Evolutionary conservation across 2,888 invertebrate species (phyloP), one percentile per base, ranked within the genome.

Genomic region (Phlogophora meticulosa): DNA sequence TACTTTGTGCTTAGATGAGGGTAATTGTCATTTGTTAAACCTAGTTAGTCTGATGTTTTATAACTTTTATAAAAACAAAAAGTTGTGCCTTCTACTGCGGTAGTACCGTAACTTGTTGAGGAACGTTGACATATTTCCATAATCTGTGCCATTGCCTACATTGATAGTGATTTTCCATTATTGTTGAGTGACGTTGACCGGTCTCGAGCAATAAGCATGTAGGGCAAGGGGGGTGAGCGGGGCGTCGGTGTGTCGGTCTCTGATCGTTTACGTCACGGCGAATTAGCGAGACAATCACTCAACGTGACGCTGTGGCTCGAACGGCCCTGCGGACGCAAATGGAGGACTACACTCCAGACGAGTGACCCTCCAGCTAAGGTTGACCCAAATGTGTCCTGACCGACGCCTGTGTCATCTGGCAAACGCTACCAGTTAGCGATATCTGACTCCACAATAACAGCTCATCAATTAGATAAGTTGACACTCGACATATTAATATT

Each of bases 231-330:
- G 71, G 59, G 63, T 57, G 66, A 46, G 51, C 59, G 71, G 79
- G 72, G 22, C 53, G 78, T 65, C 67, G 71, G 75, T 74, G 78
- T 78, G 75, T 65, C 77, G 76, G 79, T 68, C 78, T 82, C 78
- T 82, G 85, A 87, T 86, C 85, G 87, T 84, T 82, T 82, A 84
- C 82, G 88, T 89, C 88, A 87, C 85, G 82, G 82, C 81, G 83
- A 90, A 93, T 94, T 93, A 93, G 90, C 87, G 89, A 87, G 87
- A 92, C 91, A 93, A 94, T 94, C 92, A 90, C 88, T 94, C 93
- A 90, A 87, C 81, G 87, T 87, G 90, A 89, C 90, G 88, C 85
- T 87, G 83, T 81, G 84, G 85, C 85, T 80, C 84, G 84, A 87
- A 83, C 85, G 81, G 78, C 83, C 84, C 86, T 83, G 82, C 82